Evolutionary conservation across 2,113 vertebrate genomes (phyloP).

Genomic region (Cinclus mexicanus): DNA sequence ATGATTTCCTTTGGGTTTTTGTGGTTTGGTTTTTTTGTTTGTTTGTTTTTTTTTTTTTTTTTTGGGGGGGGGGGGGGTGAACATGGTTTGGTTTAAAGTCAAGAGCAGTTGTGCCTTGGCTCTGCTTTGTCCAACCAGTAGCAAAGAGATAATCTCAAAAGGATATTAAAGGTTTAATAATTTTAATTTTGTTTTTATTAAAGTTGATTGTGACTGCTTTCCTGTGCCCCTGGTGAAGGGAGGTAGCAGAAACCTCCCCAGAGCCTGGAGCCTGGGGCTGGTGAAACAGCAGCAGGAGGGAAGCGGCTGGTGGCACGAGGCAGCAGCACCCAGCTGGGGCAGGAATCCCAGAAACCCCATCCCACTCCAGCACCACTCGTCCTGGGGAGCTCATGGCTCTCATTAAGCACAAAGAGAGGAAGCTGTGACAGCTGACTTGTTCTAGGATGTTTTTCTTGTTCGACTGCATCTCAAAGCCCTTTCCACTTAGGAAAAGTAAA

Average conservation of each 20-base stretch:
- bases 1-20: not conserved
- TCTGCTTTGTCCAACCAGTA: conserved; percentile 57
- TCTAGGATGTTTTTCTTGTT: conserved; percentile 27
- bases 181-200: conserved; percentile 79
- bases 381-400: conserved; percentile 46
- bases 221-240: conserved; percentile 8
- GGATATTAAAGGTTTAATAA: conserved; percentile 76
- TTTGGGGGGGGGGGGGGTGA: too few species aligned
- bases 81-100: conserved; percentile 6
- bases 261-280: conserved; percentile 18
- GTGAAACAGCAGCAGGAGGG: conserved; percentile 57
- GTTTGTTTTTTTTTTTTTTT: not conserved
- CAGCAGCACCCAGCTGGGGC: conserved; percentile 67
- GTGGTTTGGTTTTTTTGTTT: not conserved
- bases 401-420: conserved; percentile 44
- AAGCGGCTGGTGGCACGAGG: conserved; percentile 59
- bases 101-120: conserved; percentile 18
- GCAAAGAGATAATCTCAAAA: conserved; percentile 67
- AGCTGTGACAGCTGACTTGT: not conserved
- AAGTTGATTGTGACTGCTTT: conserved; percentile 61
- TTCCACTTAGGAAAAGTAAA: not conserved
- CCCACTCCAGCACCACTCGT: not conserved
- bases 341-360: conserved; percentile 74
- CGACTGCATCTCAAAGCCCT: not conserved
- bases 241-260: conserved; percentile 11